Evolutionary conservation across 92 coral and sea anemone genomes (phyloP), one percentile per base, ranked within the genome.

Genomic region (Meandrina meandrites): DNA sequence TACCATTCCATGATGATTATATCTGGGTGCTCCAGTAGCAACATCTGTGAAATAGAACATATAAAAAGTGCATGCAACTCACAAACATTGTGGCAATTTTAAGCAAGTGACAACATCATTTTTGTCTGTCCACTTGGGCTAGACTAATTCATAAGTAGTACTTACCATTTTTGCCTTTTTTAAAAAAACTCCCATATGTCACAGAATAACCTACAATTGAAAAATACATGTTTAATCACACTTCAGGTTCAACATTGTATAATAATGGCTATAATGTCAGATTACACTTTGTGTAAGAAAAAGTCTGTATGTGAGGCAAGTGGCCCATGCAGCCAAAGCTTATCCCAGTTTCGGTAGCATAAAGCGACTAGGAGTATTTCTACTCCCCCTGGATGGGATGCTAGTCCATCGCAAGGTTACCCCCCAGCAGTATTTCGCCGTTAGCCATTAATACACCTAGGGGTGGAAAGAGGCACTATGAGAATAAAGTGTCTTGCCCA

Each of bases 11-110:
- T 79, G 83, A 73, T 90, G 93, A 60, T 92, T 78, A 30, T 60
- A 84, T 56, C 95, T 84, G 57, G 95, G 95, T 15, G 95, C 95
- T 28, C 95, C 95, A 74, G 91, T 71, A 48, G 84, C 95, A 84
- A 90, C 69, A 92, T 92, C 95, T 92, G 45, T 47, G 64, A 84
- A 76, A 13, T 34, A n/a, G n/a, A 71, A 36, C n/a, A n/a, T 35
- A 50, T 4, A 50, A 31, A 28, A 47, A 78, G 12, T 18, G 34
- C 37, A 80, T 9, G 12, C 11, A 60, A 28, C 8, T 21, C 10
- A 30, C 4, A 16, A 28, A 45, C 17, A 19, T 28, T 11, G 66
- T 47, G 34, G 36, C 21, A n/a, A 28, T 78, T 9, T 0, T 78
- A 48, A 53, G n/a, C 31, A 74, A 83, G 60, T 2, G 11, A 3